Percentiles rank a stretch among this genome's conserved stretches.
Evolutionary conservation across 2,797 vertebrate species (phyloP).

Genomic region (Fistularia tabacaria): DNA sequence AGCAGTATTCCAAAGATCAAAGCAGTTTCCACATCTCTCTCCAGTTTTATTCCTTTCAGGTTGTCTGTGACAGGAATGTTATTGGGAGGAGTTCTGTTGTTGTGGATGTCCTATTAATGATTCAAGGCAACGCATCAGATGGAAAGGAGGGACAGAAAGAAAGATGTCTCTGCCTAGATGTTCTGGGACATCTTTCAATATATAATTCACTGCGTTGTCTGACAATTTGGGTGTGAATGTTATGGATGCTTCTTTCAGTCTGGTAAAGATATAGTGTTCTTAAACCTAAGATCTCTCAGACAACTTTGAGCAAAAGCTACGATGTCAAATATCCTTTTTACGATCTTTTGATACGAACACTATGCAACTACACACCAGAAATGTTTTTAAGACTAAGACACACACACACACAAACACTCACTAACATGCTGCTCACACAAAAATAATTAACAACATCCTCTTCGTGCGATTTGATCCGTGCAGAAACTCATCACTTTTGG

Average conservation of each 20-base stretch:
- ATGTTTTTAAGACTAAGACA: background rate
- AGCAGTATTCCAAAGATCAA: slow-evolving; percentile 34
- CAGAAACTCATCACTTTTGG: slow-evolving; percentile 8
- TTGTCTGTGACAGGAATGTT: slow-evolving; percentile 69
- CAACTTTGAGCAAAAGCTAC: slow-evolving; percentile 32
- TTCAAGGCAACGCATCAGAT: slow-evolving; percentile 72
- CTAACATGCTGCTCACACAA: background rate
- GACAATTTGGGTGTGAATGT: slow-evolving; percentile 56
- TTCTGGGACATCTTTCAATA: slow-evolving; percentile 61
- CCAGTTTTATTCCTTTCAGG: slow-evolving; percentile 51
- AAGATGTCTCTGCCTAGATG: slow-evolving; percentile 64
- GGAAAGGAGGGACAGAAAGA: slow-evolving; percentile 55
- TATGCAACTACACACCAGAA: slow-evolving; percentile 1
- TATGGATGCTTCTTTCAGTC: slow-evolving; percentile 51
- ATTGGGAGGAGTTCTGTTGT: slow-evolving; percentile 67
- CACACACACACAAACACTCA: background rate
- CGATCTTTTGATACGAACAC: slow-evolving; percentile 37
- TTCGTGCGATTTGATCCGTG: slow-evolving; percentile 17
- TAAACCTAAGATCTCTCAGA: slow-evolving; percentile 37
- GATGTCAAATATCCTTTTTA: slow-evolving; percentile 32
- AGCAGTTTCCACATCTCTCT: slow-evolving; percentile 32
- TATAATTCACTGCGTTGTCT: slow-evolving; percentile 75
- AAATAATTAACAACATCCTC: slow-evolving; percentile 22
- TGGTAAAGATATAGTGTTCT: slow-evolving; percentile 40
- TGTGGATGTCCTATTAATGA: slow-evolving; percentile 77